Conservation (phyloP, 2,113 vertebrate species). For the Callospermophilus lateralis region DNA sequence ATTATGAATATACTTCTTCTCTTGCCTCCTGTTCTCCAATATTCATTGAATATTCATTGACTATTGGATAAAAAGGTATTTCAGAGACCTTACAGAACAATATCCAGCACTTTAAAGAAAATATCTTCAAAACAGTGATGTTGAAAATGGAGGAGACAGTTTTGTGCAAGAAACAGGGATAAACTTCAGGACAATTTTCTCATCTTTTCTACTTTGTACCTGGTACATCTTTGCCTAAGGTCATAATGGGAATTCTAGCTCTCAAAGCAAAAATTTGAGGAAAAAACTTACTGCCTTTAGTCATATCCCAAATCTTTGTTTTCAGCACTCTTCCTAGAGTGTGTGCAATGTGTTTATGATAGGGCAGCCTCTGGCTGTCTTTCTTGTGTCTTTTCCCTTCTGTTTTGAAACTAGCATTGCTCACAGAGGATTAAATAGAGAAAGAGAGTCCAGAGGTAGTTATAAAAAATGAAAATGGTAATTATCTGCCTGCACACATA, state of each 20-base stretch:
- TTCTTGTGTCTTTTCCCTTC: not conserved
- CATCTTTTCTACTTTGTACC: not conserved
- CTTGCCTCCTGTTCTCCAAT: not conserved
- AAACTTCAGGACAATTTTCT: not conserved
- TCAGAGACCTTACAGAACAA: not conserved
- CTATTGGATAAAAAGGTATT: not conserved
- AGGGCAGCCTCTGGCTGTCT: not conserved
- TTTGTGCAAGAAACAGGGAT: not conserved
- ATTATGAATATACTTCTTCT: not conserved
- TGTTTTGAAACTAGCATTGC: not conserved
- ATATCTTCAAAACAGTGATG: not conserved
- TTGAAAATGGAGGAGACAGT: not conserved
- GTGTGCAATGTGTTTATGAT: not conserved
- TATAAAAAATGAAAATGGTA: not conserved
- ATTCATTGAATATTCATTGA: not conserved
- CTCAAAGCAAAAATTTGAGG: not conserved
- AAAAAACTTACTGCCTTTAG: not conserved
- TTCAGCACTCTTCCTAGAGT: not conserved
- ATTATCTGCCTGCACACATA: not conserved
- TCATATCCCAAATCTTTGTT: not conserved
- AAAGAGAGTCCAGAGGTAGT: not conserved
- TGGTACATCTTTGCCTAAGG: not conserved
- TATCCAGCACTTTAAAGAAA: not conserved
- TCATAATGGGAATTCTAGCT: not conserved
- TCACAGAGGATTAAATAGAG: conserved; percentile 30